Evolutionary conservation across 2,113 vertebrate species (phyloP).

Genomic region (Brachyhypopomus gauderio): DNA sequence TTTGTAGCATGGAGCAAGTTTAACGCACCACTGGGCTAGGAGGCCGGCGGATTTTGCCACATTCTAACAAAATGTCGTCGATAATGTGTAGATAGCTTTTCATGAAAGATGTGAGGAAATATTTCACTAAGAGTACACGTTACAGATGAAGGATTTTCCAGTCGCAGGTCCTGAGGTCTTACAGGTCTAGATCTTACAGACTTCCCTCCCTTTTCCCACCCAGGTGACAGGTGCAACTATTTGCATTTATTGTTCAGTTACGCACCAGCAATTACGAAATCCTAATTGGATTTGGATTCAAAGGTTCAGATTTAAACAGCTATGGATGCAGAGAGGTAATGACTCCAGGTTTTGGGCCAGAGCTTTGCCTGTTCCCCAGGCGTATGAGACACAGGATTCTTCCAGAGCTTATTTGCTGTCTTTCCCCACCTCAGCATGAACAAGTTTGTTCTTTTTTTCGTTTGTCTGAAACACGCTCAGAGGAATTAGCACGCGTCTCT

Average conservation of each 20-base stretch:
- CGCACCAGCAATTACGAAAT: no score
- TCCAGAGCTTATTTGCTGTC: slow-evolving; percentile 31
- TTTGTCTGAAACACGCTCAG: slow-evolving; percentile 44
- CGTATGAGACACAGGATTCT: slow-evolving; percentile 10
- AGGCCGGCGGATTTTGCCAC: neutral
- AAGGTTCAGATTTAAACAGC: no score
- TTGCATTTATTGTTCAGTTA: no score
- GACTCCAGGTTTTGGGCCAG: neutral
- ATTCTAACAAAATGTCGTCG: neutral
- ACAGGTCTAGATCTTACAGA: no score
- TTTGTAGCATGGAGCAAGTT: neutral
- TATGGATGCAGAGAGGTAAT: neutral
- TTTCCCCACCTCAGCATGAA: slow-evolving; percentile 18
- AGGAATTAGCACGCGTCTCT: slow-evolving; percentile 42
- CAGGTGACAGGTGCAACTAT: no score
- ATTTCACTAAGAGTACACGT: neutral
- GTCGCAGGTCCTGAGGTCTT: no score
- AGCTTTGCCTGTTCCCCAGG: slow-evolving; percentile 18
- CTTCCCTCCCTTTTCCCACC: no score
- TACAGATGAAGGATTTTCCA: neutral
- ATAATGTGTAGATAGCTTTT: slow-evolving; percentile 1
- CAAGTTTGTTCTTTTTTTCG: slow-evolving; percentile 16
- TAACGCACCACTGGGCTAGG: neutral
- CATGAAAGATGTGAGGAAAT: neutral
- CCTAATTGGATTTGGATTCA: no score